Evolutionary conservation across 2,888 invertebrate genomes (phyloP).

Genomic region (Dynastes maya): DNA sequence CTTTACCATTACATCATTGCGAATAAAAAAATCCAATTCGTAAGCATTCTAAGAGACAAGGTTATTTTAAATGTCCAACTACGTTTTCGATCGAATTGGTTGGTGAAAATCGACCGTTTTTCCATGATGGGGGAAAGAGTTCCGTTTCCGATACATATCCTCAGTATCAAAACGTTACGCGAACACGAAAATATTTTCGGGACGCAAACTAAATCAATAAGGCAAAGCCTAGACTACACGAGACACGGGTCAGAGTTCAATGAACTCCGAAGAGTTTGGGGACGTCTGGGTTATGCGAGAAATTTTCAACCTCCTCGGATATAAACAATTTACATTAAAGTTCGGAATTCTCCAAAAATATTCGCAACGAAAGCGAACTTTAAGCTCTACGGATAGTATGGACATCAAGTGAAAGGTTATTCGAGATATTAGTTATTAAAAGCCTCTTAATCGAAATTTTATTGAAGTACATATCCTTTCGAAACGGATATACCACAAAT

Average conservation of each 20-base stretch:
- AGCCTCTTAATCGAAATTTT: too few relatives aligned
- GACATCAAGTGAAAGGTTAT: too few relatives aligned
- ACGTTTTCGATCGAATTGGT: not conserved
- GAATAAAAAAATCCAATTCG: too few relatives aligned
- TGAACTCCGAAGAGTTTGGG: constrained; percentile 49
- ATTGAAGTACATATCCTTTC: too few relatives aligned
- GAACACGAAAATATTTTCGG: constrained; percentile 23
- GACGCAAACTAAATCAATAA: constrained; percentile 51
- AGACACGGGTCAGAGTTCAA: constrained; percentile 55
- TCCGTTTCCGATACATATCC: too few relatives aligned
- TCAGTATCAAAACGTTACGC: not conserved
- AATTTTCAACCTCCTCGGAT: not conserved
- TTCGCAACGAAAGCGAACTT: not conserved
- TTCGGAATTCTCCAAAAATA: too few relatives aligned
- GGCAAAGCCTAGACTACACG: constrained; percentile 41
- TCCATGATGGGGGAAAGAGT: too few relatives aligned
- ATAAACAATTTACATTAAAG: constrained; percentile 9
- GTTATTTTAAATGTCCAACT: constrained; percentile 31
- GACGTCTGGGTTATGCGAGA: constrained; percentile 43
- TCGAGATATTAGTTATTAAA: too few relatives aligned
- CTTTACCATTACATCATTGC: constrained; percentile 20
- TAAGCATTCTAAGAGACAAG: not conserved
- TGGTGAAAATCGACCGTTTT: too few relatives aligned
- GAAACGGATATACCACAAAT: not conserved
- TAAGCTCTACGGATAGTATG: too few relatives aligned